Evolutionary conservation across 2,797 vertebrate species (phyloP).

Genomic region (Danio jaintianensis): DNA sequence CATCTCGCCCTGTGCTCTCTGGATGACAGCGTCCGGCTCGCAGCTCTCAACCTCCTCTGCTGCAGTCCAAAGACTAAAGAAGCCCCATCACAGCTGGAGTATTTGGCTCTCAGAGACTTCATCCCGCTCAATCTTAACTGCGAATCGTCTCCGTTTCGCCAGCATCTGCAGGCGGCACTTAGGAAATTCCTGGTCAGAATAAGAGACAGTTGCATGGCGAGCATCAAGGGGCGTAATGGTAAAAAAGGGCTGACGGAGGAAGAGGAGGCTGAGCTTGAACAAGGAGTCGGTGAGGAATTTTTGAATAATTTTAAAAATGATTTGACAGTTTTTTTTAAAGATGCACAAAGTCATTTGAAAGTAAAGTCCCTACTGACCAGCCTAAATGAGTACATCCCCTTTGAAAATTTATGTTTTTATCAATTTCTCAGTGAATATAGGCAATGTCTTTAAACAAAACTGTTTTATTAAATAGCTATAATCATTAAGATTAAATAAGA

Average conservation of each 20-base stretch:
- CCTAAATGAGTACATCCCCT: too few species aligned
- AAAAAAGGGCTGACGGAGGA: constrained; percentile 52
- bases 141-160: constrained; percentile 87
- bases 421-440: too few species aligned
- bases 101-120: constrained; percentile 77
- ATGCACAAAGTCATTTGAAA: too few species aligned
- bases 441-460: too few species aligned
- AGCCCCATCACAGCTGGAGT: constrained; percentile 72
- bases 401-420: too few species aligned
- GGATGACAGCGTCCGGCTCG: constrained; percentile 84
- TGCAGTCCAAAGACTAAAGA: constrained; percentile 83
- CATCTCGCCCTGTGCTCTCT: constrained; percentile 75
- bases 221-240: constrained; percentile 70
- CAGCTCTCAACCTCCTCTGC: constrained; percentile 82
- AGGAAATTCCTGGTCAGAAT: constrained; percentile 84
- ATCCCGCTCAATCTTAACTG: constrained; percentile 87
- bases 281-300: constrained; percentile 81
- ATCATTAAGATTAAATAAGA: too few species aligned
- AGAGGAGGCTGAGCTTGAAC: constrained; percentile 61
- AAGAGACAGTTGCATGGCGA: constrained; percentile 84
- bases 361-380: too few species aligned
- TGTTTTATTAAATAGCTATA: too few species aligned
- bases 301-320: fast-evolving
- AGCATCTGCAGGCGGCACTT: constrained; percentile 84
- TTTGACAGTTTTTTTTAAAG: too few species aligned